phyloP scores from a whole-genome alignment of 2,113 vertebrate species.

The Ranitomeya variabilis region DNA sequence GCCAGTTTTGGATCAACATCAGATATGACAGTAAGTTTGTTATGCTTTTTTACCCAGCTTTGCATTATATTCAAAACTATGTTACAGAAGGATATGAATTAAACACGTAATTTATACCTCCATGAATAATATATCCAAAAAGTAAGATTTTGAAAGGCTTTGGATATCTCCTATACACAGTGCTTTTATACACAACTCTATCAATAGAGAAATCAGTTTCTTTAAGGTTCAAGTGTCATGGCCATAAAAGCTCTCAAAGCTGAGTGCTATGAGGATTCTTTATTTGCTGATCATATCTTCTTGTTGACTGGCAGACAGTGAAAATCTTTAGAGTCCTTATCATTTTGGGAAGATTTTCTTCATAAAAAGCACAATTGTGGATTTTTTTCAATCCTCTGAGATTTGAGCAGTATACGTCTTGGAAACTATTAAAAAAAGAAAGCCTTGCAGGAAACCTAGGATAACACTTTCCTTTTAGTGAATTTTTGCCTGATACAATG shows the following conservation, averaged over 20 bases:
- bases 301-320: not conserved
- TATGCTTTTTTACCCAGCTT: too few relatives aligned
- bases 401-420: not conserved
- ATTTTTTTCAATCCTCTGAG: not conserved
- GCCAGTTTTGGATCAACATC: too few relatives aligned
- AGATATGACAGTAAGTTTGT: too few relatives aligned
- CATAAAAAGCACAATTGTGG: not conserved
- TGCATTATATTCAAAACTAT: too few relatives aligned
- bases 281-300: not conserved
- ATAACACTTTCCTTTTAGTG: slow-evolving; percentile 3
- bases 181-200: not conserved
- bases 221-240: not conserved
- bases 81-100: too few relatives aligned
- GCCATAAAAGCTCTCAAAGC: not conserved
- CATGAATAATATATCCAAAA: not conserved
- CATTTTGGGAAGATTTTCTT: not conserved
- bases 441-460: not conserved
- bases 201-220: slow-evolving; percentile 6
- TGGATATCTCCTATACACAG: not conserved
- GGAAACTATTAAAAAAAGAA: not conserved
- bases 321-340: slow-evolving; percentile 5
- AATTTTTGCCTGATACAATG: not conserved
- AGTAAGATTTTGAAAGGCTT: not conserved
- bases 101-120: not conserved
- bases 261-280: not conserved